Base-by-base conservation (phyloP, 2,797 vertebrate genomes). In the Cynodonichthys magdalenae region DNA sequence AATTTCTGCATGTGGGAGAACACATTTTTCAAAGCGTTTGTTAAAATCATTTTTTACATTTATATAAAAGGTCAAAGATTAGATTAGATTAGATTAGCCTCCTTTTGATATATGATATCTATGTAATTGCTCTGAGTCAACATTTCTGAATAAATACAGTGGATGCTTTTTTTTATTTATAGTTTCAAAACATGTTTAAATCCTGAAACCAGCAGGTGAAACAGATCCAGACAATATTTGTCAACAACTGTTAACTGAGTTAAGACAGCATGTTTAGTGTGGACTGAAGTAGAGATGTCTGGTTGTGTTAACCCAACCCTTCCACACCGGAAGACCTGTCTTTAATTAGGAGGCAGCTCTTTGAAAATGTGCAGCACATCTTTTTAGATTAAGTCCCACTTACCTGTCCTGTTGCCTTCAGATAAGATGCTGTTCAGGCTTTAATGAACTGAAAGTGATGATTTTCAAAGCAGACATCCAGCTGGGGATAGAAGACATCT, bases 381-480 rank as follows among this genome's bases (percentile, higher is more conserved):
- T 58, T 64, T 89, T 75, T 74, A 74, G 69, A 67, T 59, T 75
- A 79, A 63, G 68, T 76, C 46, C 39, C 69, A 72, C 74, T 66
- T 63, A 83, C 82, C 75, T 85, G 81, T 74, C 64, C 81, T 84
- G 75, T 70, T 72, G 77, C 70, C 72, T 80, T 58, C 79, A 83
- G 79, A 85, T 86, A 79, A 83, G 79, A 86, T 69, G 74, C 74
- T 69, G 34, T 71, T 41, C 47, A 60, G 79, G 73, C 76, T 81
- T 83, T 66, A 77, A 81, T 79, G 27, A 50, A 44, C 59, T 61
- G 49, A 59, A 63, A 67, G 53, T 6, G 29, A 68, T 66, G 50
- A 20, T 47, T 47, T 47, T 47, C 10, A 47, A 47, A 45, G 44
- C n/a, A 36, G 34, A 36, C 34, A n/a, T 45, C 17, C 46, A 47